Conservation (phyloP, 2,888 invertebrate genomes). For the Stenotaenia linearis region DNA sequence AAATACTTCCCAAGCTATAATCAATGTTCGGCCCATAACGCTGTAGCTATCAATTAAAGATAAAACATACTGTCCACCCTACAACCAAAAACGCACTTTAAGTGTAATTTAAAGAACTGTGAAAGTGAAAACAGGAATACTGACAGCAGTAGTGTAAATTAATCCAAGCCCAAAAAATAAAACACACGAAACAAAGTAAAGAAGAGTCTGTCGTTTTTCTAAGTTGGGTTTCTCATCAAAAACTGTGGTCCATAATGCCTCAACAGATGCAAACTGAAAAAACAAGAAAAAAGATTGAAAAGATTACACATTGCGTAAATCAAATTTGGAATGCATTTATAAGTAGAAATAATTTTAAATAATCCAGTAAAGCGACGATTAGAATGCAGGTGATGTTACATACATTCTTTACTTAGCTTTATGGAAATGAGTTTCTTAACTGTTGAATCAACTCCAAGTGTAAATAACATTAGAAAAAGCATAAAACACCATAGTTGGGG, state of each 20-base stretch:
- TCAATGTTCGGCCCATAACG: neutral
- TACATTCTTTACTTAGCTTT: neutral
- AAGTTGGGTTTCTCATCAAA: constrained; percentile 4
- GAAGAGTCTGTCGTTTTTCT: neutral
- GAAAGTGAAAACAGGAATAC: too few species aligned
- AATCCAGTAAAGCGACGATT: too few species aligned
- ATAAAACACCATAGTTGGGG: constrained; percentile 41
- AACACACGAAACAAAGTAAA: neutral
- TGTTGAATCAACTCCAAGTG: constrained; percentile 30
- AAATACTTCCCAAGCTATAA: constrained; percentile 10
- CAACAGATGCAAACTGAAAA: neutral
- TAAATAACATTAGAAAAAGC: constrained; percentile 40
- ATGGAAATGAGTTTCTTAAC: constrained; percentile 11
- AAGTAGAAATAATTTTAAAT: too few species aligned
- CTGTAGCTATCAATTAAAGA: neutral
- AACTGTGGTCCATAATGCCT: neutral
- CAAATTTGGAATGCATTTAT: too few species aligned
- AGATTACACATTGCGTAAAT: too few species aligned
- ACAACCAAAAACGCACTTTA: neutral
- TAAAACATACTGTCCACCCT: constrained; percentile 27
- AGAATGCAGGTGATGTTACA: neutral
- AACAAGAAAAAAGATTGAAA: too few species aligned
- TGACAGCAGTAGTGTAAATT: neutral
- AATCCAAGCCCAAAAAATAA: neutral
- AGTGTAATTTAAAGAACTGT: neutral